Percentiles rank a stretch among this genome's conserved stretches.
Evolutionary conservation across 1,140 invertebrate genomes (phyloP).

Genomic region (Drosophila nikananu): DNA sequence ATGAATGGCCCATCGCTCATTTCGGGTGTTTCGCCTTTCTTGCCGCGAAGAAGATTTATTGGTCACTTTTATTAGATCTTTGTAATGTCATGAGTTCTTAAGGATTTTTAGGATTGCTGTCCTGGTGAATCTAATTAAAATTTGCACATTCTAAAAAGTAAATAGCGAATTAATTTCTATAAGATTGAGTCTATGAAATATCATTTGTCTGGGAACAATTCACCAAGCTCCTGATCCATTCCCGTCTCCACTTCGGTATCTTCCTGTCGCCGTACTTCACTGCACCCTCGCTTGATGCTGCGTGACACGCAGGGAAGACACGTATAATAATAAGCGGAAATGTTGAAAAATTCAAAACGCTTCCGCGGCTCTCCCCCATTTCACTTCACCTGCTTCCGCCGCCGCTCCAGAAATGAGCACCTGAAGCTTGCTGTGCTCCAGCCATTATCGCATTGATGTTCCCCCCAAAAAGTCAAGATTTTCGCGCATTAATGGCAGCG

Average conservation of each 20-base stretch:
- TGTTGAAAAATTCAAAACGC: constrained; percentile 83
- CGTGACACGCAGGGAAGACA: constrained; percentile 77
- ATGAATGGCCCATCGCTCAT: constrained; percentile 36
- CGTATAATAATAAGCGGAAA: constrained; percentile 84
- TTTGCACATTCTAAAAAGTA: no score
- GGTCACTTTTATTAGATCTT: not conserved
- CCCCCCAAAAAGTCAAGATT: constrained; percentile 73
- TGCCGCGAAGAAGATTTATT: not conserved
- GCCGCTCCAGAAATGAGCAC: constrained; percentile 32
- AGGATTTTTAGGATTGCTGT: no score
- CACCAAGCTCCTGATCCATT: not conserved
- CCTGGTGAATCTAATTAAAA: not conserved
- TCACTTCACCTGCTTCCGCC: constrained; percentile 3
- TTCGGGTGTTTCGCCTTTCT: not conserved
- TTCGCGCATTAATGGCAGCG: constrained; percentile 75
- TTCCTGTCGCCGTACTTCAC: constrained; percentile 1
- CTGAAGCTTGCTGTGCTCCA: constrained; percentile 26
- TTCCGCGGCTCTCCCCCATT: constrained; percentile 30
- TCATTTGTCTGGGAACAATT: constrained; percentile 45
- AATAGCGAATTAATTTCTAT: not conserved
- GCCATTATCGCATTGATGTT: constrained; percentile 78
- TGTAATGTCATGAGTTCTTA: not conserved
- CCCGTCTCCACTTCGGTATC: constrained; percentile 1
- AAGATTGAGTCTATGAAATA: constrained; percentile 23
- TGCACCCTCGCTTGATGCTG: constrained; percentile 46